Conservation (phyloP, 2,888 invertebrate genomes). For the Oasisia sp. region DNA sequence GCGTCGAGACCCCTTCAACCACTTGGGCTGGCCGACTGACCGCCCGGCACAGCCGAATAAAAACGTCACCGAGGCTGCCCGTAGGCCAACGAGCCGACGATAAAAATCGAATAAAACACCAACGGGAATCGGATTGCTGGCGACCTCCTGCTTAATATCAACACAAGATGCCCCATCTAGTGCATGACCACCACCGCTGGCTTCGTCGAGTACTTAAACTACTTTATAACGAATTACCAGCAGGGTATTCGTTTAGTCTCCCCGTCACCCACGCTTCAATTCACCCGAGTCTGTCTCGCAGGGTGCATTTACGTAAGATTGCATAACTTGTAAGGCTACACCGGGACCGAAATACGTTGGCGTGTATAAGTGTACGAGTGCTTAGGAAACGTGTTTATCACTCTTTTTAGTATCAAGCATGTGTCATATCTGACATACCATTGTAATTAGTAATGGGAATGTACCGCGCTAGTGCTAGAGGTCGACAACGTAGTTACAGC, state of each 20-base stretch:
- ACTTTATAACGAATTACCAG: neutral
- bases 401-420: neutral
- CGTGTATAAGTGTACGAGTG: neutral
- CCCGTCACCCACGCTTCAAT: neutral
- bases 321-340: neutral
- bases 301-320: neutral
- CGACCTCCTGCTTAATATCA: neutral
- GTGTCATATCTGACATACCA: neutral
- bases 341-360: neutral
- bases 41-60: neutral
- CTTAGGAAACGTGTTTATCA: neutral
- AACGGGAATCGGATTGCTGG: neutral
- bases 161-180: neutral
- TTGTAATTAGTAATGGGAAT: neutral
- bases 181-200: neutral
- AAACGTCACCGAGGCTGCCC: neutral
- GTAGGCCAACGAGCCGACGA: neutral
- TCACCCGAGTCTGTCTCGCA: neutral
- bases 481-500: neutral
- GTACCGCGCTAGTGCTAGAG: neutral
- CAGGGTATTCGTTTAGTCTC: neutral
- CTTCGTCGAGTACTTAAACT: neutral
- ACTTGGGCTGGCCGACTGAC: neutral
- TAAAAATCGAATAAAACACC: neutral
- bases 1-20: slow-evolving; percentile 11